Evolutionary conservation across 2,113 vertebrate genomes (phyloP).

Genomic region (Gopherus evgoodei): DNA sequence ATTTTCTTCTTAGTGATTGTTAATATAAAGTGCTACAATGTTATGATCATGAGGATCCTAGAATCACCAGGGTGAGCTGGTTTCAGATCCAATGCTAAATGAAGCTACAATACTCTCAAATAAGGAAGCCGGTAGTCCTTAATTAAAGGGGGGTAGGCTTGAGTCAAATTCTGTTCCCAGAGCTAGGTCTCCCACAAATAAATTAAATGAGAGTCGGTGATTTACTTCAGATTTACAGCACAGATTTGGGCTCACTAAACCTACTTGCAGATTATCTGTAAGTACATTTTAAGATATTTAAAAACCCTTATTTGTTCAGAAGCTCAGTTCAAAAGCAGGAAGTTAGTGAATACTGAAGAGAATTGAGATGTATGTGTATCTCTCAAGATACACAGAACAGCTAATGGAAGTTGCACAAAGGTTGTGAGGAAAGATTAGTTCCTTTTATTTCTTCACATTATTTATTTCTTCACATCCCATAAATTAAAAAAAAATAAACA

Average conservation of each 20-base stretch:
- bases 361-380: background rate
- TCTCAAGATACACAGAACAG: background rate
- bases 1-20: background rate
- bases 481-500: too few relatives aligned
- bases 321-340: background rate
- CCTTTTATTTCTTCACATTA: too few relatives aligned
- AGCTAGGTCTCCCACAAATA: background rate
- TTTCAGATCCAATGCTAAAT: background rate
- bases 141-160: background rate
- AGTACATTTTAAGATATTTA: too few relatives aligned
- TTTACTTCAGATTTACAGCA: too few relatives aligned
- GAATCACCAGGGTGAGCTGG: background rate
- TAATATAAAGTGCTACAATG: background rate
- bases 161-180: background rate
- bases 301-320: background rate
- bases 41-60: background rate
- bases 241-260: too few relatives aligned
- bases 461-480: too few relatives aligned
- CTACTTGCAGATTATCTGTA: too few relatives aligned
- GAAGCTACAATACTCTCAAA: fast-evolving
- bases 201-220: too few relatives aligned
- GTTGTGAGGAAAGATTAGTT: background rate
- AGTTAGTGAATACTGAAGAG: background rate
- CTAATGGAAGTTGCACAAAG: background rate
- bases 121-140: background rate